A percentile compares a stretch with the other conserved stretches of the same genome.
Evolutionary conservation across 2,888 invertebrate species (phyloP).

Genomic region (Argyresthia albistria): DNA sequence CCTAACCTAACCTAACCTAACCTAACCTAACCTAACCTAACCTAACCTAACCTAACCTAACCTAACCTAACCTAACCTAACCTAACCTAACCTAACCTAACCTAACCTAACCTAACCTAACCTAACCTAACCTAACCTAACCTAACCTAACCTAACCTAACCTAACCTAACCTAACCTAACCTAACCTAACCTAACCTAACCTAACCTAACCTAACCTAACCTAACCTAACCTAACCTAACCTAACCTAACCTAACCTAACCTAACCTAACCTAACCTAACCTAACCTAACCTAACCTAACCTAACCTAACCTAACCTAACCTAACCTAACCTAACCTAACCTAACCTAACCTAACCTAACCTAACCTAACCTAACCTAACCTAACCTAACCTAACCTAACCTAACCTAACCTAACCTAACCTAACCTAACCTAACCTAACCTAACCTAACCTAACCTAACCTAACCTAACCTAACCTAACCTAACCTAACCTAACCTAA

Average conservation of each 20-base stretch:
- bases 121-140: conserved; percentile 8
- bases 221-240: conserved; percentile 7
- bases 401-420: conserved; percentile 3
- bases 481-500: background rate
- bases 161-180: conserved; percentile 8
- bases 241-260: background rate
- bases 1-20: conserved; percentile 2
- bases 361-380: too few relatives aligned
- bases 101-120: conserved; percentile 7
- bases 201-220: conserved; percentile 7
- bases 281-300: too few relatives aligned
- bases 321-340: conserved; percentile 2
- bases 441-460: background rate
- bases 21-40: conserved; percentile 3
- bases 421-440: conserved; percentile 3
- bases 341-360: background rate
- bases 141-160: conserved; percentile 8
- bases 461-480: conserved; percentile 2
- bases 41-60: conserved; percentile 1
- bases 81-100: conserved; percentile 6
- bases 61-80: conserved; percentile 5
- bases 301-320: conserved; percentile 2
- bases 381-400: conserved; percentile 3
- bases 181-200: conserved; percentile 8
- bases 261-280: too few relatives aligned